Percentiles rank a stretch among this genome's conserved stretches.
These are phyloP conservation scores for Fragum sueziense DNA, from an alignment of 2,888 invertebrate species.

Conservation along the genomic window DNA sequence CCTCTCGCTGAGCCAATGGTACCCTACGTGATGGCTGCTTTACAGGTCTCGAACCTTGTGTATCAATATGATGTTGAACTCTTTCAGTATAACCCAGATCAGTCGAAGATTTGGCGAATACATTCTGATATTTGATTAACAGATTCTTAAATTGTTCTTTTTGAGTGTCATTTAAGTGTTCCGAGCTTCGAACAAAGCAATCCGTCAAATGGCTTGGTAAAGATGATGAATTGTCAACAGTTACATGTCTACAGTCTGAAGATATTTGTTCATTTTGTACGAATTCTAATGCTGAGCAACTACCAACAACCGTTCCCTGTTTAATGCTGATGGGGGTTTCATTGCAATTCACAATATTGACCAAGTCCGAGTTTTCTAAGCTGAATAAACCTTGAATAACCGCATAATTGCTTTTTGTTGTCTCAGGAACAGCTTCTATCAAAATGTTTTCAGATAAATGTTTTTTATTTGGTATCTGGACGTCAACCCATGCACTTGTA, in stretches of 20 bases:
- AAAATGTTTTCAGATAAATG: conserved; percentile 1
- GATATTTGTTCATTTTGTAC: neutral
- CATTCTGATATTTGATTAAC: conserved; percentile 37
- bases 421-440: conserved; percentile 6
- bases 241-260: neutral
- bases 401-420: neutral
- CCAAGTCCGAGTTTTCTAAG: neutral
- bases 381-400: conserved; percentile 3
- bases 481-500: conserved; percentile 8
- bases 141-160: conserved; percentile 26
- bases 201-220: conserved; percentile 32
- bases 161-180: conserved; percentile 26
- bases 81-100: conserved; percentile 35
- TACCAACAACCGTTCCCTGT: conserved; percentile 5
- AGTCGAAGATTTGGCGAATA: conserved; percentile 32
- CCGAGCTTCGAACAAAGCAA: conserved; percentile 10
- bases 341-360: conserved; percentile 7
- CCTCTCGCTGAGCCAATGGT: conserved; percentile 16
- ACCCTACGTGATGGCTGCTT: conserved; percentile 20
- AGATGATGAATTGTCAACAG: neutral
- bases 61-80: conserved; percentile 22
- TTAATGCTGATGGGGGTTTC: neutral
- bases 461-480: conserved; percentile 12
- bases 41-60: conserved; percentile 18
- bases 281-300: neutral